Evolutionary conservation across 2,797 vertebrate species (phyloP), one percentile per base, ranked within the genome.

Genomic region (Stomatorhinus walkeri): DNA sequence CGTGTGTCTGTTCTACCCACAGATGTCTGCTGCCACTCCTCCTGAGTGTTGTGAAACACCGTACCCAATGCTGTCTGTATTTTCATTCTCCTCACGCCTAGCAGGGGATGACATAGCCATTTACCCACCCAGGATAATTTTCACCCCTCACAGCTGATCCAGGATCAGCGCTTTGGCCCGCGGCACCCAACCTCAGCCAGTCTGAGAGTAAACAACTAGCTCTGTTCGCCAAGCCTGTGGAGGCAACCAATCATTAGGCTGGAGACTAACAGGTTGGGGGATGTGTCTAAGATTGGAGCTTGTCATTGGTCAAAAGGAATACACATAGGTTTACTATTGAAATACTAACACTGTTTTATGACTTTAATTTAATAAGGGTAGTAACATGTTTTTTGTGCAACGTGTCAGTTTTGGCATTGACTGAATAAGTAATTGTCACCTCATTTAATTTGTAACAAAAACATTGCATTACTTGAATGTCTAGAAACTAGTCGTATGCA

Each of bases 61-160:
- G 61, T 49, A 22, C 40, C 12, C 28, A 87, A 68, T 51, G 22
- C 59, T 36, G n/a, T 64, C 87, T 36, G 49, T 36, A 85, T 89
- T 92, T 90, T 90, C 87, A 85, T 59, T 88, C 88, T 87, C 87
- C 89, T 87, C 90, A 36, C 59, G 88, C 89, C 56, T 87, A 76
- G 88, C 68, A 40, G n/a, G 68, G 68, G 28, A 93, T 93, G 93
- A 95, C 92, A 91, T 92, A 94, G 94, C 92, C 91, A 85, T 93
- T 95, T 91, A 91, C 91, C 79, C 86, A 43, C 89, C 2, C 81
- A 46, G 48, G 24, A 7, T 40, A 76, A 48, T 36, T 51, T 81
- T 48, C 3, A 8, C 48, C 10, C 48, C 28, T 87, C 6, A 51
- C 36, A 87, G 90, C 76, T 87, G 90, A 88, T 90, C 64, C 56